These are phyloP conservation scores for Telenomus remus DNA, from an alignment of 1,140 invertebrate genomes.

Conservation along the genomic window DNA sequence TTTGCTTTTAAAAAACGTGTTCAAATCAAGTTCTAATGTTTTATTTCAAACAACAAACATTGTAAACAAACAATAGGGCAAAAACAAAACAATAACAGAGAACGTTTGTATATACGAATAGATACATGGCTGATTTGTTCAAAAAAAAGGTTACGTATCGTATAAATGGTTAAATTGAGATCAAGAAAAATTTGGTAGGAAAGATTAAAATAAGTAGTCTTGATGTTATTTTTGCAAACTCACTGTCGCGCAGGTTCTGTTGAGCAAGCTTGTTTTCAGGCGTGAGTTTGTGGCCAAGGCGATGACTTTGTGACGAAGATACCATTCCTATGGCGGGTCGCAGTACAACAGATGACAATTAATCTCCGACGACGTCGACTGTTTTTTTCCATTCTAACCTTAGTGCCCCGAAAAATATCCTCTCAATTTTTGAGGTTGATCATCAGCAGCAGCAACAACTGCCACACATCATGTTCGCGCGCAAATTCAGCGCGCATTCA, in stretches of 20 bases:
- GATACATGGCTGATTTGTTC: no score
- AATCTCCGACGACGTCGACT: not conserved
- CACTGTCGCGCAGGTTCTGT: slow-evolving; percentile 13
- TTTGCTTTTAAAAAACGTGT: no score
- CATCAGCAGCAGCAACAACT: not conserved
- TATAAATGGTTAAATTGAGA: no score
- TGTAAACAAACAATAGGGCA: no score
- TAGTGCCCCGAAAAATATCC: not conserved
- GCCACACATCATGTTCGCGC: slow-evolving; percentile 1
- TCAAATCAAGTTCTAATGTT: no score
- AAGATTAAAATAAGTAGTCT: no score
- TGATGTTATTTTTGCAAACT: not conserved
- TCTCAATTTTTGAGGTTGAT: not conserved
- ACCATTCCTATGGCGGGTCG: slow-evolving; percentile 68
- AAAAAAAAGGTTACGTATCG: no score
- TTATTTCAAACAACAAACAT: no score
- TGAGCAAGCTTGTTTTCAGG: slow-evolving; percentile 19
- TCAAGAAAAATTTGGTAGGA: no score
- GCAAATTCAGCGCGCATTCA: not conserved
- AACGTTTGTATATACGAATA: no score
- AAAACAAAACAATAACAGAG: no score
- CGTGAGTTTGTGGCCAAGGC: slow-evolving; percentile 64
- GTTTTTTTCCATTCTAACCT: slow-evolving; percentile 33
- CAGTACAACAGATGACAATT: not conserved
- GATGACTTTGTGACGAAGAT: slow-evolving; percentile 71